Conservation (phyloP, 2,797 vertebrate species). For the Danio aesculapii region DNA sequence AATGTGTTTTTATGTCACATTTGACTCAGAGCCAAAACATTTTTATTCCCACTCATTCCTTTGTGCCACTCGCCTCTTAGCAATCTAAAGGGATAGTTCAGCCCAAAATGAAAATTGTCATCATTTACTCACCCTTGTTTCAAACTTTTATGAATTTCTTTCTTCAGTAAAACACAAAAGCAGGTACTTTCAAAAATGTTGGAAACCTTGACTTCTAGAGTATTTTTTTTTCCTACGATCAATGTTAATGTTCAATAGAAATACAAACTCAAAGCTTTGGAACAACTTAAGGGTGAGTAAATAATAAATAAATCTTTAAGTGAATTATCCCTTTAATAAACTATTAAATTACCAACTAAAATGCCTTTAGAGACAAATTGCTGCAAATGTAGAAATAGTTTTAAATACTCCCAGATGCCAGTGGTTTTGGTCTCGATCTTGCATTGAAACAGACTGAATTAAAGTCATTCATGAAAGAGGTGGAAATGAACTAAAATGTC, state of each 20-base stretch:
- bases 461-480: constrained; percentile 77
- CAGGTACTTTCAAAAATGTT: too few relatives aligned
- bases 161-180: too few relatives aligned
- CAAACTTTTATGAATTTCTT: too few relatives aligned
- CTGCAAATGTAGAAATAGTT: constrained; percentile 14
- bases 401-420: constrained; percentile 62
- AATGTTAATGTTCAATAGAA: too few relatives aligned
- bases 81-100: neutral
- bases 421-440: constrained; percentile 59
- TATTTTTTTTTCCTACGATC: too few relatives aligned
- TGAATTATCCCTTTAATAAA: neutral
- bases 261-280: too few relatives aligned
- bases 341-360: neutral
- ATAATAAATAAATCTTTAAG: too few relatives aligned
- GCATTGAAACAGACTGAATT: constrained; percentile 77
- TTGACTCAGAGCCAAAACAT: neutral
- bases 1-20: neutral
- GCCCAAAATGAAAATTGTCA: too few relatives aligned
- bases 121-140: too few relatives aligned
- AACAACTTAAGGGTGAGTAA: too few relatives aligned
- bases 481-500: constrained; percentile 75
- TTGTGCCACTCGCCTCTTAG: neutral
- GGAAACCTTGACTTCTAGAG: too few relatives aligned
- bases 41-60: neutral
- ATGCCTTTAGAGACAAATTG: neutral